Evolutionary conservation across 2,113 vertebrate species (phyloP), one percentile per base, ranked within the genome.

Genomic region (Scophthalmus maximus): DNA sequence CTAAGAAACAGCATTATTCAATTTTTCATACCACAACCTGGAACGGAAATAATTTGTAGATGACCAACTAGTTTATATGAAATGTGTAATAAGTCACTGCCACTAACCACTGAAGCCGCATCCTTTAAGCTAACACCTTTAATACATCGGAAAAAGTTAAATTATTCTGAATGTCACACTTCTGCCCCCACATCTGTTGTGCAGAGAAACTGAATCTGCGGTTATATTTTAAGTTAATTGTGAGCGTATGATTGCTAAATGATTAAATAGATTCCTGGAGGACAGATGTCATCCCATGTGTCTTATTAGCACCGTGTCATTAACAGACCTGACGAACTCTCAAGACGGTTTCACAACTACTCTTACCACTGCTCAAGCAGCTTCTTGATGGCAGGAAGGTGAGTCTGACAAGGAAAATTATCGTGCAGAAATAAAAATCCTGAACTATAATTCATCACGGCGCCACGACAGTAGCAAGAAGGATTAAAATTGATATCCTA

Each of bases 121-220:
- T n/a, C n/a, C n/a, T n/a, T n/a, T n/a, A n/a, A n/a, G n/a, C n/a
- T n/a, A n/a, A n/a, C n/a, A n/a, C n/a, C n/a, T n/a, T n/a, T n/a
- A n/a, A n/a, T n/a, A n/a, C n/a, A n/a, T n/a, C n/a, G n/a, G n/a
- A 78, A 59, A 83, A 59, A 84, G 57, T 14, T 26, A 63, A 65
- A 81, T 69, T 26, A 76, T 56, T 60, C 34, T 61, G 38, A 77
- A 78, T 78, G 68, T 87, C 84, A 65, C 59, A 75, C 68, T 17
- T 82, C 68, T 74, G 30, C 75, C 64, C 30, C 63, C 74, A 81
- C 60, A 80, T 56, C 32, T 79, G 69, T 49, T 44, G 30, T 40
- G 23, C 27, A 30, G 7, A 50, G 22, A 62, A 40, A 20, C 50
- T 20, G 23, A 63, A 49, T 42, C 22, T n/a, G 27, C 59, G 17